A percentile compares a stretch with the other conserved stretches of the same genome.
Conservation (phyloP, 2,797 vertebrate genomes). For the Myotis myotis region DNA sequence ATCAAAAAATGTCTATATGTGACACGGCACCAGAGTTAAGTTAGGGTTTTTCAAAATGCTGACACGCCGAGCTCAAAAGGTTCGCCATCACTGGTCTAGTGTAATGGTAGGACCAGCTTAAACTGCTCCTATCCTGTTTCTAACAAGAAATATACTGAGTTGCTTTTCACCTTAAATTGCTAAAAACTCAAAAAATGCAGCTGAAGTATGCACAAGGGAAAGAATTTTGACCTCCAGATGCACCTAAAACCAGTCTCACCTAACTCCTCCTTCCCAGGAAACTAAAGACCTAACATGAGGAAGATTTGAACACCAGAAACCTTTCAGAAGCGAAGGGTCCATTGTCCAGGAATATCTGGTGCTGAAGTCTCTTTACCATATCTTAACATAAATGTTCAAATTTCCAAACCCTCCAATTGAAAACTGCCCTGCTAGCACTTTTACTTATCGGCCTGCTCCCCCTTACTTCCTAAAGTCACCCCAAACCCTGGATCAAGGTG, state of each 20-base stretch:
- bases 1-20: too few species aligned
- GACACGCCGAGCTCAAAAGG: too few species aligned
- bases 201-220: neutral
- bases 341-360: neutral
- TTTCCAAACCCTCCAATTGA: neutral
- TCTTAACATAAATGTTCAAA: neutral
- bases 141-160: neutral
- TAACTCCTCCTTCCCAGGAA: neutral
- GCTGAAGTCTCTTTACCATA: neutral
- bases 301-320: neutral
- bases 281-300: neutral
- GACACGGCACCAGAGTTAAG: too few species aligned
- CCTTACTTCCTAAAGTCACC: neutral
- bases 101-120: neutral
- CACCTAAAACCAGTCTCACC: neutral
- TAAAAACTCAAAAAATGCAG: neutral
- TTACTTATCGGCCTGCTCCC: neutral
- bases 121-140: neutral
- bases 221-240: neutral
- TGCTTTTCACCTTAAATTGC: neutral
- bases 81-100: neutral
- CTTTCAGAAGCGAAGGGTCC: neutral
- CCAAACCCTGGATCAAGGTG: neutral
- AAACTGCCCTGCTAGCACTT: neutral
- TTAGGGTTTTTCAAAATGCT: too few species aligned